Base-by-base conservation (phyloP, 2,888 invertebrate species). In the Ryuthela nishihirai region DNA sequence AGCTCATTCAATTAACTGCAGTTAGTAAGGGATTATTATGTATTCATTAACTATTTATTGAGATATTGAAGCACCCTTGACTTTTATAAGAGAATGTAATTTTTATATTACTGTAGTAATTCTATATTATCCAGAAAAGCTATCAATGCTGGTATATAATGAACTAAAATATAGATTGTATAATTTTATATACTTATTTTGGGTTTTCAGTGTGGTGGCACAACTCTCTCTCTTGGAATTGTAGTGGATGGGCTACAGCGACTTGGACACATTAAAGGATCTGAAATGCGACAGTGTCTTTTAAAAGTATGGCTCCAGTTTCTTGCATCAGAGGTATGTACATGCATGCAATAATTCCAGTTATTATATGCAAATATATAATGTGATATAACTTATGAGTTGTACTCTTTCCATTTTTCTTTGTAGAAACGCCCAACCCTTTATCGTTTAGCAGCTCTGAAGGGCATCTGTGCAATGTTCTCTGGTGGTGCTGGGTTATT, bases 401-500 rank as follows among this genome's bases (percentile, higher is more conserved):
- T n/a, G n/a, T n/a, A 21, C 21, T 34, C 10, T 18, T 17, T 32
- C n/a, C 24, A 12, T 23, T 38, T 34, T 23, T 20, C 9, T 32
- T 45, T 24, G 23, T 17, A 60, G 60, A 45, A 38, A 20, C 50
- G 24, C 26, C 49, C 44, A n/a, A 60, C 60, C 2, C 45, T 60
- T 12, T 50, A 54, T 15, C 42, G 36, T 46, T 54, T 60, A 10
- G 60, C 60, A 32, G 60, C 60, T 4, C 35, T 60, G 23, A 60
- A 60, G 45, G 60, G 60, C 32, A 29, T 60, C 10, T 48, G 54
- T 34, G 36, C 60, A 17, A 18, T 60, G 18, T 50, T 39, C 45
- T 60, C 60, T n/a, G 38, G 42, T 54, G 60, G 60, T 12, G 52
- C 49, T 46, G 60, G 60, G 6, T 43, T 60, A 40, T 18, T 60